Evolutionary conservation across 2,888 invertebrate species (phyloP).

Genomic region (Rambutsinella grinnellia): DNA sequence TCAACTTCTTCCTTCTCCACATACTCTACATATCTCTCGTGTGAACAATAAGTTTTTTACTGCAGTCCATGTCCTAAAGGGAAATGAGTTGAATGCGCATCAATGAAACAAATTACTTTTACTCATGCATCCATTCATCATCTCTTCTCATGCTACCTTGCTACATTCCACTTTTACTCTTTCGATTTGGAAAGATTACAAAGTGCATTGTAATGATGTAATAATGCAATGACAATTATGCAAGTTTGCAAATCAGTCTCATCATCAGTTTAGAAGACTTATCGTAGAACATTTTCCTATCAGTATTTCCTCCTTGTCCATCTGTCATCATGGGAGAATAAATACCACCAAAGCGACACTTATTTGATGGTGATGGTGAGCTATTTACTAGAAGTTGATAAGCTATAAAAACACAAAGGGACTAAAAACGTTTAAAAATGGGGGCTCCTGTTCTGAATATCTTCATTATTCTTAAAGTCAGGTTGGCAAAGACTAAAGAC

Average conservation of each 20-base stretch:
- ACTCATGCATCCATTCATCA: constrained; percentile 21
- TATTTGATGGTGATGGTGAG: not conserved
- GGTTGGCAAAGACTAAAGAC: not conserved
- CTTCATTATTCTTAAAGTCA: not conserved
- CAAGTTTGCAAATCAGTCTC: not conserved
- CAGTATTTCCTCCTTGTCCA: not conserved
- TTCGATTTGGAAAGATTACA: not conserved
- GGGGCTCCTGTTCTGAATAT: no score
- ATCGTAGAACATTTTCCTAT: not conserved
- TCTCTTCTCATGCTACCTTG: not conserved
- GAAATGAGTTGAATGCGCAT: constrained; percentile 25
- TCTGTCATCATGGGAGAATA: not conserved
- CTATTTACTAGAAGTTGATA: not conserved
- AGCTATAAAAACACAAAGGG: not conserved
- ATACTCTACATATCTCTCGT: no score
- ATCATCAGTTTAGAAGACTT: no score
- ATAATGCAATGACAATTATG: not conserved
- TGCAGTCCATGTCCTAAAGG: not conserved
- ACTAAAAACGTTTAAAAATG: no score
- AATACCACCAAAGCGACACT: not conserved
- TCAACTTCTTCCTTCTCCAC: not conserved
- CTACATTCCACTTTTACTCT: not conserved
- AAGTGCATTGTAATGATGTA: not conserved
- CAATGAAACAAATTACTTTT: constrained; percentile 44
- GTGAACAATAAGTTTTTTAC: not conserved